Percentiles rank a stretch among this genome's conserved stretches.
Conservation (phyloP, 2,797 vertebrate species). For the Eutrigla gurnardus region DNA sequence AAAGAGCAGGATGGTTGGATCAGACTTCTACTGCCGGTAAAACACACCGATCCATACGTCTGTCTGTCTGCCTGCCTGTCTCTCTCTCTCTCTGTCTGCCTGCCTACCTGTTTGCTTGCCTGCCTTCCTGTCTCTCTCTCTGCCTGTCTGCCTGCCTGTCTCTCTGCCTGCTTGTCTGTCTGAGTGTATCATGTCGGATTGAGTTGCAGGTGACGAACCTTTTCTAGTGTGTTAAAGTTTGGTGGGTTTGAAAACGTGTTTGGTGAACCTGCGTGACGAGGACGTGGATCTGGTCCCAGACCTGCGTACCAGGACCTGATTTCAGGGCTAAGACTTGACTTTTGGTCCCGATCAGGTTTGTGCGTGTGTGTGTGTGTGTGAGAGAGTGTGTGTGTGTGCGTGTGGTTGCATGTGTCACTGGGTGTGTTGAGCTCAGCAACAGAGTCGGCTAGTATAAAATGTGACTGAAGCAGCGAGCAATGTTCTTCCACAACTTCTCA, state of each 20-base stretch:
- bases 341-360: not conserved
- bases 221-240: not conserved
- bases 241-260: not conserved
- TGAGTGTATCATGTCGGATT: not conserved
- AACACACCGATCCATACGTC: not conserved
- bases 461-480: no score
- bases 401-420: not conserved
- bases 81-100: not conserved
- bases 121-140: not conserved
- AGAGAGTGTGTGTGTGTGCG: constrained; percentile 10
- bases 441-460: no score
- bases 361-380: constrained; percentile 16
- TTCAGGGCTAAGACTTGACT: not conserved
- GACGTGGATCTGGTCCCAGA: not conserved
- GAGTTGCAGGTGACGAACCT: not conserved
- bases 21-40: constrained; percentile 54
- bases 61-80: not conserved
- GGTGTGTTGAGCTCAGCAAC: not conserved
- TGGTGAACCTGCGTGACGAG: not conserved
- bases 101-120: not conserved
- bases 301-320: not conserved
- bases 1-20: constrained; percentile 54
- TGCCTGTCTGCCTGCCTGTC: not conserved
- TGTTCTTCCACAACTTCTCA: no score
- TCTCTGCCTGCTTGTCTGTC: not conserved